Evolutionary conservation across 2,113 vertebrate species (phyloP), one percentile per base, ranked within the genome.

Genomic region (Plestiodon gilberti): DNA sequence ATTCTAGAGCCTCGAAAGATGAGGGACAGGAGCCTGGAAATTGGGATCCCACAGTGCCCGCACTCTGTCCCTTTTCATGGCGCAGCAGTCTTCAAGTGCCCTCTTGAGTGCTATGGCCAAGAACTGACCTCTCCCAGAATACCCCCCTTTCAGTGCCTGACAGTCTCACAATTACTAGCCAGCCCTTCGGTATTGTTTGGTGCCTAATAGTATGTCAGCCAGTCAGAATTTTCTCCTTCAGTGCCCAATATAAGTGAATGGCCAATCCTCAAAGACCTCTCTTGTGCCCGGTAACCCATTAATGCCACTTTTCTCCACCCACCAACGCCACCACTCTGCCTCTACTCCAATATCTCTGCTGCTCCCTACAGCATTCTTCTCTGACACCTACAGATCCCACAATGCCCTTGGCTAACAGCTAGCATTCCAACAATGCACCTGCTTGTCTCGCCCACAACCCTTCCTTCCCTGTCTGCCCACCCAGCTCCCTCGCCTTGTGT

Each of bases 351-450:
- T 14, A 23, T 9, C 15, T 40, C 43, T 78, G 33, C 88, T 61
- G 20, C 25, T n/a, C 48, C 33, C 52, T 57, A 30, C 15, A 33
- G 57, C 78, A 55, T 75, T 74, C 61, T 59, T 61, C 2, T 40
- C 57, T 28, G 64, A 38, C n/a, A 4, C 25, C 20, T 38, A 48
- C 11, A 28, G n/a, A 48, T 64, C 28, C 33, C 59, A 20, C 69
- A 35, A 33, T 13, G 22, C 40, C 78, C 57, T 48, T 23, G 57
- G 6, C 57, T 79, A 35, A 6, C 33, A 61, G 40, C 65, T 38
- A 81, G 69, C 85, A 75, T 87, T 87, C 78, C 59, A 65, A 38
- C 55, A 70, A 38, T 11, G 22, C n/a, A 10, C 52, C 77, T 79
- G 52, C 14, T 71, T 48, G 10, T 48, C 25, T 73, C 64, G 38